Evolutionary conservation across 2,888 invertebrate genomes (phyloP).

Genomic region (Platycnemis pennipes): DNA sequence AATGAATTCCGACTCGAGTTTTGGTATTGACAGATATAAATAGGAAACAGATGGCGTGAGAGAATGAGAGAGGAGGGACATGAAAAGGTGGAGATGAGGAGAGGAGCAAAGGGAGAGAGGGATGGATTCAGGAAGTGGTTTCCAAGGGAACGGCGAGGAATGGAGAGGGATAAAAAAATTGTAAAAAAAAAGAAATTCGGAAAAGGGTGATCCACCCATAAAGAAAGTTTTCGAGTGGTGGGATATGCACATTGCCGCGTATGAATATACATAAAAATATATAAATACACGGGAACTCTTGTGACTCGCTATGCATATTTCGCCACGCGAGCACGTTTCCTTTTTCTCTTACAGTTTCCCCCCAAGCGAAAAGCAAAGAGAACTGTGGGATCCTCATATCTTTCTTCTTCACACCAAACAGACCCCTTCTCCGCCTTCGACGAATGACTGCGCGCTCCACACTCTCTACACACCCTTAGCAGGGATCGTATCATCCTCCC

Average conservation of each 20-base stretch:
- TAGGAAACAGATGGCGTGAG: conserved; percentile 34
- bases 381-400: background rate
- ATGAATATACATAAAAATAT: too few species aligned
- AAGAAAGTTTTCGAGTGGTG: background rate
- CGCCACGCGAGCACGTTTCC: background rate
- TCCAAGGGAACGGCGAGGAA: background rate
- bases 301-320: background rate
- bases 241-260: background rate
- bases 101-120: background rate
- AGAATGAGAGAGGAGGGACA: background rate
- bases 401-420: background rate
- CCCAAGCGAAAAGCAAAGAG: background rate
- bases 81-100: background rate
- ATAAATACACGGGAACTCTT: background rate
- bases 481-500: background rate
- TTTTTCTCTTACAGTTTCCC: background rate
- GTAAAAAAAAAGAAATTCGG: background rate
- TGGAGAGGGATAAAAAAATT: background rate
- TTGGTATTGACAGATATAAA: conserved; percentile 17
- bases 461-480: background rate
- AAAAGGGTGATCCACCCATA: background rate
- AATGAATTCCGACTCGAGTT: background rate
- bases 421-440: background rate
- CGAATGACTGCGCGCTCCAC: background rate
- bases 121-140: background rate